Base-by-base conservation (phyloP, 2,888 invertebrate species). In the Chirona hameri region DNA sequence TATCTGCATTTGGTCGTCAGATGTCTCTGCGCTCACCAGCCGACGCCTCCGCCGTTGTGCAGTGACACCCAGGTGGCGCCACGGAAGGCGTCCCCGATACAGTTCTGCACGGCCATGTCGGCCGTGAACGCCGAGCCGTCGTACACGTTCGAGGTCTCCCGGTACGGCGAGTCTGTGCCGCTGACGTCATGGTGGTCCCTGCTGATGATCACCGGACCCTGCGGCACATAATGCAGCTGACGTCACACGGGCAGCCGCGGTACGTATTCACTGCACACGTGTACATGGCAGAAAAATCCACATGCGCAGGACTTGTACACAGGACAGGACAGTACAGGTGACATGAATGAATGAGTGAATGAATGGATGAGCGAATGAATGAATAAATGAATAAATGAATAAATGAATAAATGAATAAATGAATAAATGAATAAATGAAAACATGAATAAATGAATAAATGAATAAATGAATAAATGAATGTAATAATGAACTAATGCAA, bases 111-210 rank as follows among this genome's bases (percentile, higher is more conserved):
- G 1, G 91, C 91, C 91, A 91, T 91, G 88, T 90, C 91, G 83
- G 91, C 91, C 83, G 91, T 91, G 85, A 91, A 90, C 3, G 91
- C 90, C 3, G 91, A 91, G 0, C 92, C 92, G 86, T 91, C 91
- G 84, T 89, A 89, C 65, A 91, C 89, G 86, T 91, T 91, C n/a
- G 91, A 90, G 0, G 91, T 91, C 86, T 91, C 91, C 48, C 91
- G 86, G 87, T 89, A 91, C 1, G 91, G 91, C 85, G 90, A 90
- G 87, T 92, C 91, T 0, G 91, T 91, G 27, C 91, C 91, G 84
- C 90, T 90, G 46, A 92, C 91, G 86, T 91, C 91, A 87, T 92
- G 91, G 86, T 91, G 91, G 86, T 91, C 91, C 18, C 91, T 86
- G 84, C 91, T 91, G 48, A 91, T 87, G 3, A 92, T 90, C n/a